These are phyloP conservation scores for Diplogasteroides magnus DNA, from an alignment of 1,140 invertebrate species.

Conservation along the genomic window DNA sequence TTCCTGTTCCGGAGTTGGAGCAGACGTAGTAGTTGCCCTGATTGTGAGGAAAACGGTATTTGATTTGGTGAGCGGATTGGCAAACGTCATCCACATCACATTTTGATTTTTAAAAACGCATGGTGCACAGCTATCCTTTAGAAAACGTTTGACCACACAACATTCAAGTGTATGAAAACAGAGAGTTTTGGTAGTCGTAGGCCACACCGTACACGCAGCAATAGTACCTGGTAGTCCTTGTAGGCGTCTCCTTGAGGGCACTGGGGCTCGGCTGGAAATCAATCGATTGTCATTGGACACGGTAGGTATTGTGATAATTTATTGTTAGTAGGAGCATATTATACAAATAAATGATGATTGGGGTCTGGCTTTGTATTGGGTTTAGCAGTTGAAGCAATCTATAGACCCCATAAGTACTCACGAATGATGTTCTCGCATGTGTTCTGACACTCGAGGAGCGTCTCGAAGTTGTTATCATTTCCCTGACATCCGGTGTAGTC, in stretches of 20 bases:
- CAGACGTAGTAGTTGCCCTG: slow-evolving; percentile 52
- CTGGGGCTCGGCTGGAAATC: slow-evolving; percentile 53
- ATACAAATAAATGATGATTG: too few relatives aligned
- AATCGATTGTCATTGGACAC: too few relatives aligned
- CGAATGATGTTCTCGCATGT: slow-evolving; percentile 54
- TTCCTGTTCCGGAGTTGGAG: slow-evolving; percentile 51
- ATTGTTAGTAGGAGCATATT: too few relatives aligned
- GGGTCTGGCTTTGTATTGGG: neutral
- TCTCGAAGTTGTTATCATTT: slow-evolving; percentile 54
- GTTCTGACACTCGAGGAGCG: slow-evolving; percentile 53
- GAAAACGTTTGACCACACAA: too few relatives aligned
- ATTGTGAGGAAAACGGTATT: too few relatives aligned
- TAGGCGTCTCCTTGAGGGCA: slow-evolving; percentile 53
- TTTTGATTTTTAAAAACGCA: too few relatives aligned
- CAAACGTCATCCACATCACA: neutral
- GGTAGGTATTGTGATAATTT: too few relatives aligned
- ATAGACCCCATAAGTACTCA: slow-evolving; percentile 32
- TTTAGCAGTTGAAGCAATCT: neutral
- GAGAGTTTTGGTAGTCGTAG: too few relatives aligned
- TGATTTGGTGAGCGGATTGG: too few relatives aligned
- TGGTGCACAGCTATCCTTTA: too few relatives aligned
- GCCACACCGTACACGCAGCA: too few relatives aligned
- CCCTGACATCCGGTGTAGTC: slow-evolving; percentile 52
- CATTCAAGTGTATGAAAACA: too few relatives aligned
- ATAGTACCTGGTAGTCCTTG: slow-evolving; percentile 51